phyloP scores from a whole-genome alignment of 2,797 vertebrate species.

The Rachycentron canadum region DNA sequence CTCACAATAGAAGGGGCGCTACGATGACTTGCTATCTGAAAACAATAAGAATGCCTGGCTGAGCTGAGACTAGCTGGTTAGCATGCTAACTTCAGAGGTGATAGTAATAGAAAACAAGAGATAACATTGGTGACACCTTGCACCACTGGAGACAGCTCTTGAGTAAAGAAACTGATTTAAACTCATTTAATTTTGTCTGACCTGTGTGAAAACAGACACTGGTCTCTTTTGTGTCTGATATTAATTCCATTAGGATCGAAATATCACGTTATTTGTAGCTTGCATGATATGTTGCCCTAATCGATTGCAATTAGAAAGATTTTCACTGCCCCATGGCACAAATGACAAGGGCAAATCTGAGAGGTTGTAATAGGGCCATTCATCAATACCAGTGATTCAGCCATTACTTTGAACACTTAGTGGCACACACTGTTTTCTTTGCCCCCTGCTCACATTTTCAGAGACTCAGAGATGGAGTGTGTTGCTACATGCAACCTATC shows the following conservation, averaged over 20 bases:
- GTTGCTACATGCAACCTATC: not conserved
- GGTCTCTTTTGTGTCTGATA: not conserved
- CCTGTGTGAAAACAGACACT: not conserved
- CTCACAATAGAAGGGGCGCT: no score
- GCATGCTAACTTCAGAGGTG: no score
- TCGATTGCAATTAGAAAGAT: slow-evolving; percentile 35
- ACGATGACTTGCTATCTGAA: no score
- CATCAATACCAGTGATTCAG: slow-evolving; percentile 23
- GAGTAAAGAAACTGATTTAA: no score
- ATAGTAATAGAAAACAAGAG: no score
- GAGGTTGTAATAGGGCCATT: slow-evolving; percentile 30
- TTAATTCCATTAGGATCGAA: slow-evolving; percentile 17
- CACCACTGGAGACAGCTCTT: no score
- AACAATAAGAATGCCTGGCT: no score
- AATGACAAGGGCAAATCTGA: slow-evolving; percentile 29
- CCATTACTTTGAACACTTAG: slow-evolving; percentile 15
- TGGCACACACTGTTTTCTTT: slow-evolving; percentile 5
- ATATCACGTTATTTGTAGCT: slow-evolving; percentile 19
- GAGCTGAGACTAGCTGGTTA: no score
- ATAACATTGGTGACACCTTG: no score
- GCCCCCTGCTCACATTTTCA: slow-evolving; percentile 4
- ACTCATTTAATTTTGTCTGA: not conserved
- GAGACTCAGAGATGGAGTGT: not conserved
- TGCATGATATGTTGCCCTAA: slow-evolving; percentile 5
- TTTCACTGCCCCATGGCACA: not conserved